Base-by-base conservation (phyloP, 2,113 vertebrate species). In the Prolemur simus region DNA sequence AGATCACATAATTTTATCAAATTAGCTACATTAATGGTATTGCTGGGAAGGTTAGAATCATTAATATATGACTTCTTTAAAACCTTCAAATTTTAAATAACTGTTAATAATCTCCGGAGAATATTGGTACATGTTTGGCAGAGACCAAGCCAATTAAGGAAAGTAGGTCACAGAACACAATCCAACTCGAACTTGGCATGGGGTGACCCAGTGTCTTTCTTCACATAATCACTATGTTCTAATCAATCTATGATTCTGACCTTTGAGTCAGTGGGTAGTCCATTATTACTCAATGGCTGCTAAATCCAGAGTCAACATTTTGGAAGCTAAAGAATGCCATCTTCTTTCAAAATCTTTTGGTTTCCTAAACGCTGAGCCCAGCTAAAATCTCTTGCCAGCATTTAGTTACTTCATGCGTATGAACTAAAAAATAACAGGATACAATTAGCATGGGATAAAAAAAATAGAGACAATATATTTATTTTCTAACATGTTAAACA, bases 321-420 rank as follows among this genome's bases (percentile, higher is more conserved):
- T 84, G 81, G 54, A 85, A 93, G 58, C 83, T 91, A 88, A 96
- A 92, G 95, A 98, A 97, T 96, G 87, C 58, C 76, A 86, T 98
- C 85, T 94, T 97, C 91, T 96, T 96, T 98, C 93, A 91, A 83
- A 98, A 97, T 80, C 27, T 83, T 95, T 97, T 89, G 95, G 83
- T 92, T 60, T 56, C 52, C 78, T 85, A 96, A 96, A 98, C 97
- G 80, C 87, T 90, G 96, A 94, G 21, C 81, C 11, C 12, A 47
- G 58, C 82, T 64, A 96, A 91, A 78, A 96, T 83, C 14, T 66
- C 18, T 89, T 98, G 96, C 87, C 94, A 90, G 89, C 21, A 15
- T 92, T 82, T 69, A 85, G 63, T n/a, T 87, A 86, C 91, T 98
- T 85, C 92, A 96, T 93, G 95, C 49, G 68, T 95, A 95, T 68